These are phyloP conservation scores for Taurulus bubalis DNA, from an alignment of 2,113 vertebrate genomes.

Conservation along the genomic window DNA sequence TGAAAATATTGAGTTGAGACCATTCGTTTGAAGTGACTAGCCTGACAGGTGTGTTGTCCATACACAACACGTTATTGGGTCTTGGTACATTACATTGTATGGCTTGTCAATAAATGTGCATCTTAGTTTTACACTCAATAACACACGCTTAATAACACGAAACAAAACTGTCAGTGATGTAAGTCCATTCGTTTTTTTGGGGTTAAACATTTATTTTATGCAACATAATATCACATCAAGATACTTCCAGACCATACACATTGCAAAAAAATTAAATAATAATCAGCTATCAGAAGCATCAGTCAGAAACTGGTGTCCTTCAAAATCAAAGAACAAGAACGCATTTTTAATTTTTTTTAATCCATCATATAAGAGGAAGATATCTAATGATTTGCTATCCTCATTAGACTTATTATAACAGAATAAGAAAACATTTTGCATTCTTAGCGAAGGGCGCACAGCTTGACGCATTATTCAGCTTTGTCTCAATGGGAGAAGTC, in stretches of 20 bases:
- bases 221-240: background rate
- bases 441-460: conserved; percentile 36
- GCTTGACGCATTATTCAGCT: conserved; percentile 56
- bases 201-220: background rate
- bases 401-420: conserved; percentile 23
- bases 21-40: conserved; percentile 20
- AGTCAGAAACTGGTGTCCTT: background rate
- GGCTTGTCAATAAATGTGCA: background rate
- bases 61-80: background rate
- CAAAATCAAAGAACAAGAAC: background rate
- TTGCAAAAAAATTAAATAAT: background rate
- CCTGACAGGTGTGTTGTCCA: conserved; percentile 3
- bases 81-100: background rate
- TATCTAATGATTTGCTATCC: conserved; percentile 6
- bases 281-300: background rate
- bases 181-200: background rate
- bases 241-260: background rate
- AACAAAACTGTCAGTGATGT: background rate
- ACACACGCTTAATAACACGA: background rate
- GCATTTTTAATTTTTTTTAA: background rate
- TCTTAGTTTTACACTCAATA: background rate
- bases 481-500: conserved; percentile 42
- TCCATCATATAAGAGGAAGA: background rate
- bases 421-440: conserved; percentile 44
- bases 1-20: conserved; percentile 15